Evolutionary conservation across 1,140 invertebrate species (phyloP).

Genomic region (Alviniconcha marisindica): DNA sequence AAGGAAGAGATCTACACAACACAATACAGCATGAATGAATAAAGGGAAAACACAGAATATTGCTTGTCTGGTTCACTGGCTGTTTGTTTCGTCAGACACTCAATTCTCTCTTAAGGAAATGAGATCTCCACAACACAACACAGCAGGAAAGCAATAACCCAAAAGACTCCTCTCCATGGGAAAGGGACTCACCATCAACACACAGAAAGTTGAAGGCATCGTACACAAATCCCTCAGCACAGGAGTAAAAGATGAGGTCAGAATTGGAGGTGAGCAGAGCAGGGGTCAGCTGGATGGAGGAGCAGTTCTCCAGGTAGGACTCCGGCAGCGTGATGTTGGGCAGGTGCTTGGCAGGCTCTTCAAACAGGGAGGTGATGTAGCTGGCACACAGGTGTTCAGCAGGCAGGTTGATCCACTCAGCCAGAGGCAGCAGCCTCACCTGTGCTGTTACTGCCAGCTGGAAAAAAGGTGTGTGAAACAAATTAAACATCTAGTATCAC

Average conservation of each 20-base stretch:
- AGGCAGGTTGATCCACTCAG: neutral
- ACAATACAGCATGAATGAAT: too few species aligned
- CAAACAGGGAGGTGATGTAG: slow-evolving; percentile 12
- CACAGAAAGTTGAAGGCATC: slow-evolving; percentile 44
- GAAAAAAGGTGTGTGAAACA: too few species aligned
- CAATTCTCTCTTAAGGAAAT: too few species aligned
- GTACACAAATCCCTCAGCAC: slow-evolving; percentile 33
- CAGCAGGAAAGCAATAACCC: too few species aligned
- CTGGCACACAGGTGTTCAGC: slow-evolving; percentile 30
- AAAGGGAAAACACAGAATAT: too few species aligned
- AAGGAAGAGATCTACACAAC: too few species aligned
- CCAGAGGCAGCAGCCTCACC: slow-evolving; percentile 40
- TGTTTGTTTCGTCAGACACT: too few species aligned
- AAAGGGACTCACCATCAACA: slow-evolving; percentile 41
- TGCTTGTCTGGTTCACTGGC: too few species aligned
- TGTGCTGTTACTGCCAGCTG: neutral
- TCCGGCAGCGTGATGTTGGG: slow-evolving; percentile 9
- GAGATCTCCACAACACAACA: too few species aligned
- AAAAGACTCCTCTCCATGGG: too few species aligned
- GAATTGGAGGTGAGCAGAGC: neutral
- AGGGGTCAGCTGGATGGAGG: slow-evolving; percentile 27
- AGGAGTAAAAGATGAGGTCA: slow-evolving; percentile 18
- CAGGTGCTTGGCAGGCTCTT: slow-evolving; percentile 14
- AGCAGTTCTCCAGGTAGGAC: slow-evolving; percentile 35
- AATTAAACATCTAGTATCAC: too few species aligned